These are phyloP conservation scores for Diachasma alloeum DNA, from an alignment of 1,140 invertebrate genomes.

Conservation along the genomic window DNA sequence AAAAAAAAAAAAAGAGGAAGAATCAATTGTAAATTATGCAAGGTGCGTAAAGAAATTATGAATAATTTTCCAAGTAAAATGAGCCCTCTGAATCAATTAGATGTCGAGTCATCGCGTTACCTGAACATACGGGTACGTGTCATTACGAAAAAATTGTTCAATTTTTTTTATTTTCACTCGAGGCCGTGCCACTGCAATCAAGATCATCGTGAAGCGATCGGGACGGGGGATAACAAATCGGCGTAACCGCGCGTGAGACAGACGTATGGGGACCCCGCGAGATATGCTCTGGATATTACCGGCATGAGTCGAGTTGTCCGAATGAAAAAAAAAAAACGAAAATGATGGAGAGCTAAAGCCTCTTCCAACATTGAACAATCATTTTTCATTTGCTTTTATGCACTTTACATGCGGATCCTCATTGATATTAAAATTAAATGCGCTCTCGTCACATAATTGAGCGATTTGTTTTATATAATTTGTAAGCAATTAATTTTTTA, in stretches of 20 bases:
- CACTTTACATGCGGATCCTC: background rate
- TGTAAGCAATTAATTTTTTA: no score
- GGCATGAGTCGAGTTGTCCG: constrained; percentile 11
- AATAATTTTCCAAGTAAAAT: background rate
- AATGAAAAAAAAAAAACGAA: background rate
- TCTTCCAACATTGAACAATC: background rate
- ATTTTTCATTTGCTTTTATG: background rate
- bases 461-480: no score
- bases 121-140: background rate
- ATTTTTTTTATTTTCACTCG: background rate
- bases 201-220: constrained; percentile 23
- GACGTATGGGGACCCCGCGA: background rate
- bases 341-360: background rate
- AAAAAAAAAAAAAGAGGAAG: no score
- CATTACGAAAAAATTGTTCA: background rate
- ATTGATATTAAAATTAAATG: background rate
- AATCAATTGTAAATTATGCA: background rate
- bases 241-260: constrained; percentile 29
- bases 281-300: constrained; percentile 6
- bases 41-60: background rate
- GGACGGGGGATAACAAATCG: constrained; percentile 22
- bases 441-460: background rate
- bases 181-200: constrained; percentile 4
- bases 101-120: background rate
- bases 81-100: background rate